These are phyloP conservation scores for Aulostomus chinensis DNA, from an alignment of 2,797 vertebrate genomes.

Conservation along the genomic window DNA sequence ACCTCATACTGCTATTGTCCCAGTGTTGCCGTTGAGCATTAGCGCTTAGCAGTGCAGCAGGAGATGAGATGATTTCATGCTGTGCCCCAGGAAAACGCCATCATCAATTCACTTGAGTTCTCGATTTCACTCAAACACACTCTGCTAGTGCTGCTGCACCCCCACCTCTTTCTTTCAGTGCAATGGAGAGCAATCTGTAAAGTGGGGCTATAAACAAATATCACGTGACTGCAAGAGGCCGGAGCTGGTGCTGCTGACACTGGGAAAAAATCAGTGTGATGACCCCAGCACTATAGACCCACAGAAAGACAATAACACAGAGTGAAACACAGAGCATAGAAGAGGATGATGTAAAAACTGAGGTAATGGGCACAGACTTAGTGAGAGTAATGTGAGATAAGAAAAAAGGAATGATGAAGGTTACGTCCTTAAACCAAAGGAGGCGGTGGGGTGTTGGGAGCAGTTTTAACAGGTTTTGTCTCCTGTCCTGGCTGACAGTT, in stretches of 20 bases:
- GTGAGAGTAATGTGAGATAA: neutral
- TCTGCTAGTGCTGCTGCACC: slow-evolving; percentile 6
- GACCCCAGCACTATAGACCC: slow-evolving; percentile 49
- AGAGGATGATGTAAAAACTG: neutral
- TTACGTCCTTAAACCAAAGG: slow-evolving; percentile 10
- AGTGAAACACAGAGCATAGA: slow-evolving; percentile 10
- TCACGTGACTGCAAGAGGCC: slow-evolving; percentile 57
- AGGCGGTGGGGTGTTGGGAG: slow-evolving; percentile 4
- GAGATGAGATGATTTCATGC: too few species aligned
- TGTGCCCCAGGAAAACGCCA: too few species aligned
- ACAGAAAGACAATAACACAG: slow-evolving; percentile 5
- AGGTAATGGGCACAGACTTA: too few species aligned
- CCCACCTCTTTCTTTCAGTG: slow-evolving; percentile 21
- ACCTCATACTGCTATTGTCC: too few species aligned
- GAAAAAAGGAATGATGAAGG: slow-evolving; percentile 1
- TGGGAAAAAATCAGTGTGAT: slow-evolving; percentile 46
- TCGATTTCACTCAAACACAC: slow-evolving; percentile 33
- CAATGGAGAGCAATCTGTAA: slow-evolving; percentile 58
- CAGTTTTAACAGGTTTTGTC: slow-evolving; percentile 8
- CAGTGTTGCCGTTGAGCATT: too few species aligned
- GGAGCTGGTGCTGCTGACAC: slow-evolving; percentile 62
- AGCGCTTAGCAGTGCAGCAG: too few species aligned
- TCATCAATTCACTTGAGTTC: slow-evolving; percentile 39
- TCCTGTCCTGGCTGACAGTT: slow-evolving; percentile 21
- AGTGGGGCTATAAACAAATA: slow-evolving; percentile 64